phyloP scores from a whole-genome alignment of 2,888 invertebrate species.

The Molorchus minor region DNA sequence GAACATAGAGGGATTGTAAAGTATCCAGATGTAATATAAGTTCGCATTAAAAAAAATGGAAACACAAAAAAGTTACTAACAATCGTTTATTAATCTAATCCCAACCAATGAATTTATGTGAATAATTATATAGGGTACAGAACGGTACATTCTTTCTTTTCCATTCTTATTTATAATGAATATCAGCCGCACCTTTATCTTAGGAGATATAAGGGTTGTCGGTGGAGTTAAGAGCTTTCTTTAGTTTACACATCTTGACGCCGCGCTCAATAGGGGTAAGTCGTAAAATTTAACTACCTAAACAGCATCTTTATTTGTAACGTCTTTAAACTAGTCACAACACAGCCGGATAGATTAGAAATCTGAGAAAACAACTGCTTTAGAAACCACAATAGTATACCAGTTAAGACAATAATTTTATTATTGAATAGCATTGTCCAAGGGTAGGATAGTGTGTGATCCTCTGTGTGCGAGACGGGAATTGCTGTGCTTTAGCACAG shows the following conservation, averaged over 20 bases:
- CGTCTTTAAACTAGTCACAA: slow-evolving; percentile 31
- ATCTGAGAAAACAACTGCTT: too few relatives aligned
- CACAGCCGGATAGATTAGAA: too few relatives aligned
- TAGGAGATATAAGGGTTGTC: slow-evolving; percentile 47
- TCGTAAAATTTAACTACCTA: slow-evolving; percentile 51
- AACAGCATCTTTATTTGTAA: slow-evolving; percentile 41
- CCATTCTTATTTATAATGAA: slow-evolving; percentile 39
- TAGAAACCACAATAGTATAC: too few relatives aligned
- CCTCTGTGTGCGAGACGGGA: too few relatives aligned
- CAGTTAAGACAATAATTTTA: too few relatives aligned
- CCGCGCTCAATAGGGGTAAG: slow-evolving; percentile 49
- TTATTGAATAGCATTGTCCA: too few relatives aligned
- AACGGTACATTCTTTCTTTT: slow-evolving; percentile 31
- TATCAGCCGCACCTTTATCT: slow-evolving; percentile 42
- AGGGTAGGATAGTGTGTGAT: too few relatives aligned
- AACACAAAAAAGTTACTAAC: slow-evolving; percentile 23
- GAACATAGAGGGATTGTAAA: slow-evolving; percentile 2
- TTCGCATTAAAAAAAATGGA: slow-evolving; percentile 24
- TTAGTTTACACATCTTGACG: slow-evolving; percentile 51
- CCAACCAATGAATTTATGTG: slow-evolving; percentile 37
- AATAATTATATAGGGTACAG: slow-evolving; percentile 36
- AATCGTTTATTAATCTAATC: slow-evolving; percentile 20
- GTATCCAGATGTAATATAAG: slow-evolving; percentile 5
- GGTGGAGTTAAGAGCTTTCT: slow-evolving; percentile 47
- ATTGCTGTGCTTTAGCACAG: too few relatives aligned